Conservation (phyloP, 2,888 invertebrate species). For the Epistrophe grossulariae region DNA sequence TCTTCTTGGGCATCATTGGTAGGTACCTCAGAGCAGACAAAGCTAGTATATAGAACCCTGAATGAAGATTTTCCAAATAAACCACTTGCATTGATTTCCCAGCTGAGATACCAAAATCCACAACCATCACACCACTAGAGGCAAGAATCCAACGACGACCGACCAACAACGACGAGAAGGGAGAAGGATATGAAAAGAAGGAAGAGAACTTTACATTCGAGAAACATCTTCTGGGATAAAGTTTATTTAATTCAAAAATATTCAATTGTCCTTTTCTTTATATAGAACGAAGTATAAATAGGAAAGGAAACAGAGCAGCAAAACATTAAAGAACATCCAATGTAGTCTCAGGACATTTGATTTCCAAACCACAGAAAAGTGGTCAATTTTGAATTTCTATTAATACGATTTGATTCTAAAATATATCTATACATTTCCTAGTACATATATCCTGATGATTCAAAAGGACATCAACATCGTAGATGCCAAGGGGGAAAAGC, state of each 20-base stretch:
- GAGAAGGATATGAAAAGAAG: not conserved
- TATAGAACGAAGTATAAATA: not conserved
- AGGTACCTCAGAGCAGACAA: not conserved
- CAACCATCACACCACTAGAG: not conserved
- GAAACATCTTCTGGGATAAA: conserved; percentile 36
- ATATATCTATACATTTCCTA: conserved; percentile 32
- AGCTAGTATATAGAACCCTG: not conserved
- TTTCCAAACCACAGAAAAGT: conserved; percentile 35
- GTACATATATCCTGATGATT: not conserved
- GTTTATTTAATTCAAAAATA: conserved; percentile 71
- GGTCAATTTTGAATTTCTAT: conserved; percentile 63
- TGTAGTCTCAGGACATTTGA: conserved; percentile 37
- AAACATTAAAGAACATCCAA: not conserved
- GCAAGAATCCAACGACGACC: not conserved
- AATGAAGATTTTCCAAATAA: conserved; percentile 19
- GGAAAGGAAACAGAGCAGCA: not conserved
- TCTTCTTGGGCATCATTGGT: not conserved
- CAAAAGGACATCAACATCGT: no score
- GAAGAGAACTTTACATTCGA: conserved; percentile 48
- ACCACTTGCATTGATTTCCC: conserved; percentile 71
- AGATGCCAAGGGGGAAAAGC: not conserved
- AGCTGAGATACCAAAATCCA: conserved; percentile 30
- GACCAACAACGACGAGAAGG: not conserved
- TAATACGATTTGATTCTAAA: conserved; percentile 50
- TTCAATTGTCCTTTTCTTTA: conserved; percentile 53